Conservation (phyloP, 2,113 vertebrate species). For the Chinchilla lanigera region DNA sequence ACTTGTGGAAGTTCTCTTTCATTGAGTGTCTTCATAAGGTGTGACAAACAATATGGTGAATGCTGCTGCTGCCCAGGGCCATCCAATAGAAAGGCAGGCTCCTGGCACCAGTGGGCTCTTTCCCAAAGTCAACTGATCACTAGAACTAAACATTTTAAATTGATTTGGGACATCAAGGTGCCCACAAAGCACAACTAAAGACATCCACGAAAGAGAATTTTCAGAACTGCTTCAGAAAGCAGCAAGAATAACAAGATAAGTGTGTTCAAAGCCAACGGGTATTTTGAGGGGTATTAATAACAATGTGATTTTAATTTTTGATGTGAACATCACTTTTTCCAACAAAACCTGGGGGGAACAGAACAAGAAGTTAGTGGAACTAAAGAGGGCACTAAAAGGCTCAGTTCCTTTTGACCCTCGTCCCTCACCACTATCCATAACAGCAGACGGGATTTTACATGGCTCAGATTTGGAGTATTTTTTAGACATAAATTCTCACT, state of each 20-base stretch:
- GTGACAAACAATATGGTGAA: not conserved
- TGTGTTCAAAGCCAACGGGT: not conserved
- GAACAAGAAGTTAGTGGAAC: not conserved
- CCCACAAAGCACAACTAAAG: not conserved
- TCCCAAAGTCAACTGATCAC: not conserved
- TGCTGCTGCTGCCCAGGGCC: not conserved
- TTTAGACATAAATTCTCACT: not conserved
- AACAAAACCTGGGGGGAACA: not conserved
- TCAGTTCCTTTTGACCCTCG: not conserved
- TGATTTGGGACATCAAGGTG: not conserved
- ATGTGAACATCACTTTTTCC: not conserved
- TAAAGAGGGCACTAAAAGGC: not conserved
- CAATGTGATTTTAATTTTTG: not conserved
- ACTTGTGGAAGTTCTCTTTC: not conserved
- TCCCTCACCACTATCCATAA: not conserved
- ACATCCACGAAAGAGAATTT: not conserved
- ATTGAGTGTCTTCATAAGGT: not conserved
- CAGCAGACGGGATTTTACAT: not conserved
- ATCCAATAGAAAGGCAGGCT: not conserved
- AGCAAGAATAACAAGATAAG: not conserved
- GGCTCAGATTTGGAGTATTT: not conserved
- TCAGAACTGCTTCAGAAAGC: not conserved
- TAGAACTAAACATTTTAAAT: not conserved
- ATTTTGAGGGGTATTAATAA: not conserved
- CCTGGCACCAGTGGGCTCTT: not conserved